Percentiles rank a stretch among this genome's conserved stretches.
Conservation (phyloP, 2,888 invertebrate species). For the Spodoptera littoralis region DNA sequence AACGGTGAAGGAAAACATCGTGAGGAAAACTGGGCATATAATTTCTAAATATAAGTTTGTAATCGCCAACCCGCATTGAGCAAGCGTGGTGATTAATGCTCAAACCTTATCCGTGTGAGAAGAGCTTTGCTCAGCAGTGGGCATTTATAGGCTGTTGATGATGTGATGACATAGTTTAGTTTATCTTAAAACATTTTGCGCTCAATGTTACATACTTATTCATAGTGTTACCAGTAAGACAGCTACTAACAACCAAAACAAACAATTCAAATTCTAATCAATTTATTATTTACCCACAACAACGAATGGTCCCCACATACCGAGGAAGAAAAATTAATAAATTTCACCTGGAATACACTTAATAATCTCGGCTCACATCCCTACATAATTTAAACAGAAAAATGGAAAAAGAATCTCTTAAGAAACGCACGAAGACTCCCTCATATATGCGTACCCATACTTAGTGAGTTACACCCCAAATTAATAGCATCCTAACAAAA, state of each 20-base stretch:
- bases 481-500: constrained; percentile 89
- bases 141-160: too few relatives aligned
- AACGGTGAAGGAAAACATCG: too few relatives aligned
- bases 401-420: constrained; percentile 68
- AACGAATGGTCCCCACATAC: constrained; percentile 40
- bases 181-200: too few relatives aligned
- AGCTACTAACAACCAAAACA: constrained; percentile 32
- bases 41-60: too few relatives aligned
- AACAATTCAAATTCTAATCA: constrained; percentile 45
- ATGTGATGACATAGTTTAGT: too few relatives aligned
- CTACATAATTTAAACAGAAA: constrained; percentile 85
- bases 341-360: constrained; percentile 80
- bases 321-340: constrained; percentile 63
- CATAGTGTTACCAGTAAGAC: background rate
- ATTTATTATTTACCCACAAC: constrained; percentile 41
- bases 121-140: too few relatives aligned
- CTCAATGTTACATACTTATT: too few relatives aligned
- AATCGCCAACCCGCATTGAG: too few relatives aligned
- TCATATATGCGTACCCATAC: constrained; percentile 78
- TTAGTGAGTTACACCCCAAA: constrained; percentile 87
- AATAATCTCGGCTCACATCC: constrained; percentile 79
- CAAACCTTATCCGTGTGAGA: too few relatives aligned
- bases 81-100: too few relatives aligned
- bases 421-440: constrained; percentile 68
- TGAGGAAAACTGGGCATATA: too few relatives aligned